Conservation (phyloP, 2,888 invertebrate genomes). For the Hoplodrina blanda region DNA sequence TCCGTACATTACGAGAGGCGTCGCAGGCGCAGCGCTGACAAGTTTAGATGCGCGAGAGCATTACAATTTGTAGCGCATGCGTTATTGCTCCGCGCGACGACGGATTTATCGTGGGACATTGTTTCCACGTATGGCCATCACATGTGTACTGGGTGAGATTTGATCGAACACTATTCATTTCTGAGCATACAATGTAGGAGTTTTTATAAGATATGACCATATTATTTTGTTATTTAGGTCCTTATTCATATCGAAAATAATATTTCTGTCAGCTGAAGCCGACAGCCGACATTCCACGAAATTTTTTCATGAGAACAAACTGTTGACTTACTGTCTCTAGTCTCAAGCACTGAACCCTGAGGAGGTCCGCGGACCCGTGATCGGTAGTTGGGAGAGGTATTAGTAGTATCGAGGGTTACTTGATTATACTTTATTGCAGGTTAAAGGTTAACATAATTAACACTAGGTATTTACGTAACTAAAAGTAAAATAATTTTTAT, state of each 20-base stretch:
- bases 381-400: not conserved
- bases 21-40: slow-evolving; percentile 67
- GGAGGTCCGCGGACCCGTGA: not conserved
- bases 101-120: slow-evolving; percentile 76
- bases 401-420: not conserved
- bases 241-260: not conserved
- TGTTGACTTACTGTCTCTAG: not conserved
- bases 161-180: slow-evolving; percentile 7
- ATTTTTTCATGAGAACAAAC: slow-evolving; percentile 4
- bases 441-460: too few species aligned
- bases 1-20: slow-evolving; percentile 32
- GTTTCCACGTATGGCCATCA: slow-evolving; percentile 65
- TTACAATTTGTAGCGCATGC: slow-evolving; percentile 71
- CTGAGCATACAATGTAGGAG: not conserved
- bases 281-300: not conserved
- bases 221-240: slow-evolving; percentile 19
- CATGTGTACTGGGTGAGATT: slow-evolving; percentile 50
- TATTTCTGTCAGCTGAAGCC: slow-evolving; percentile 33
- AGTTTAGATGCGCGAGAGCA: slow-evolving; percentile 64
- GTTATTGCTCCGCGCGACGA: slow-evolving; percentile 63
- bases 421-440: too few species aligned
- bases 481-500: too few species aligned
- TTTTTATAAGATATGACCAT: slow-evolving; percentile 12
- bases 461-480: too few species aligned
- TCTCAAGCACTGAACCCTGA: not conserved